Conservation (phyloP, 2,888 invertebrate species). For the Thereva nobilitata region DNA sequence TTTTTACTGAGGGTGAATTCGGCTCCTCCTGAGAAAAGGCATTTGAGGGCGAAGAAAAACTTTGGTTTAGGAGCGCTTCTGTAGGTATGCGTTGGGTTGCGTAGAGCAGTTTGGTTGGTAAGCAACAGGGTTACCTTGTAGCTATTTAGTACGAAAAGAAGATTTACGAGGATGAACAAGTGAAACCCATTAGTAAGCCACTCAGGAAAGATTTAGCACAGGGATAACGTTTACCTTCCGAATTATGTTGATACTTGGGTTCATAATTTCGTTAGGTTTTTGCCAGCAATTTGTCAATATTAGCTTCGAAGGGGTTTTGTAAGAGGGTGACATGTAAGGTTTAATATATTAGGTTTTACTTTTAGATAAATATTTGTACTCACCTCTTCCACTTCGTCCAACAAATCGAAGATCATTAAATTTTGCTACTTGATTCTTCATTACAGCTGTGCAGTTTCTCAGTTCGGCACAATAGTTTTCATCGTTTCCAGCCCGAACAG, state of each 20-base stretch:
- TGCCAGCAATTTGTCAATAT: slow-evolving; percentile 18
- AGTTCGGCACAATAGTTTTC: slow-evolving; percentile 97
- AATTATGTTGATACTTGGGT: slow-evolving; percentile 24
- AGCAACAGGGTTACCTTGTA: slow-evolving; percentile 32
- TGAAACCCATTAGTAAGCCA: slow-evolving; percentile 34
- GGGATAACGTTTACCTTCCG: slow-evolving; percentile 23
- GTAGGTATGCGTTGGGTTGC: neutral
- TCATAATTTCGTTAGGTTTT: slow-evolving; percentile 28
- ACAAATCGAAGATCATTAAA: slow-evolving; percentile 99
- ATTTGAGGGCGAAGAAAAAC: slow-evolving; percentile 14
- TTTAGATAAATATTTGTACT: slow-evolving; percentile 54
- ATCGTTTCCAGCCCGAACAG: slow-evolving; percentile 95
- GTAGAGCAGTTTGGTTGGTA: neutral
- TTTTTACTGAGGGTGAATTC: slow-evolving; percentile 32
- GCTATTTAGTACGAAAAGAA: slow-evolving; percentile 31
- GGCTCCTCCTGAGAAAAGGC: slow-evolving; percentile 16
- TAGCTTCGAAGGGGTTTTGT: neutral
- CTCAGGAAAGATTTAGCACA: slow-evolving; percentile 21
- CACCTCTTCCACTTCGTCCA: slow-evolving; percentile 97
- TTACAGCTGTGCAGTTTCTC: slow-evolving; percentile 91
- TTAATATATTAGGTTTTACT: neutral
- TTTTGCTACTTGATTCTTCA: slow-evolving; percentile 98
- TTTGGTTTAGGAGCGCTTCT: slow-evolving; percentile 8
- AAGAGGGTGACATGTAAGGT: neutral
- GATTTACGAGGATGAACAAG: slow-evolving; percentile 35